Conservation (phyloP, 2,113 vertebrate species). For the Carassius auratus region DNA sequence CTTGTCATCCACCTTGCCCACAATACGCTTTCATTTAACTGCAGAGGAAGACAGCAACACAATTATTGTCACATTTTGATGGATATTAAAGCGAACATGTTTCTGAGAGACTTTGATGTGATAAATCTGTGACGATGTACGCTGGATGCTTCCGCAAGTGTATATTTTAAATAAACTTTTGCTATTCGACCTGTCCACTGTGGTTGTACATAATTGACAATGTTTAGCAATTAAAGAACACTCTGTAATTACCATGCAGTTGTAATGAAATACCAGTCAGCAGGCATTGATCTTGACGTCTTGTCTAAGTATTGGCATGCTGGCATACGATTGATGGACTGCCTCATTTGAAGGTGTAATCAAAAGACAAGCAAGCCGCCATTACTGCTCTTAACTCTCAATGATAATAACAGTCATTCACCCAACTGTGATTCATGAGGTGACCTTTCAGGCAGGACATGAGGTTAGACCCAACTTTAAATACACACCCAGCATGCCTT, state of each 20-base stretch:
- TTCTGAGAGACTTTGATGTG: constrained; percentile 34
- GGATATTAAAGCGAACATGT: constrained; percentile 59
- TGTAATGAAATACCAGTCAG: constrained; percentile 33
- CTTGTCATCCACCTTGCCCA: constrained; percentile 53
- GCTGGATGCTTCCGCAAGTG: background rate
- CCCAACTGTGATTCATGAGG: constrained; percentile 38
- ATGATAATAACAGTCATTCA: constrained; percentile 38
- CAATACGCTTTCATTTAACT: constrained; percentile 17
- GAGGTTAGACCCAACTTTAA: background rate
- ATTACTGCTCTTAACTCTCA: constrained; percentile 35
- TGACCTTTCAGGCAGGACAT: constrained; percentile 43
- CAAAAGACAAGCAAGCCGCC: constrained; percentile 8
- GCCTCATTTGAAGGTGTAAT: constrained; percentile 18
- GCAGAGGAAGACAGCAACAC: constrained; percentile 45
- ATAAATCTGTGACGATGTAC: constrained; percentile 48
- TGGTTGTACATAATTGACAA: no score
- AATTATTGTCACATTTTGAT: constrained; percentile 63
- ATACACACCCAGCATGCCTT: constrained; percentile 1
- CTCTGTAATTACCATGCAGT: constrained; percentile 33
- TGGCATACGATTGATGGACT: constrained; percentile 20
- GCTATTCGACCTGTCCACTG: background rate
- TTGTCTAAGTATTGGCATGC: background rate
- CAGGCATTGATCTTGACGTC: background rate
- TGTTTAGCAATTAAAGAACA: background rate
- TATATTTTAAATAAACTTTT: background rate